Evolutionary conservation across 2,113 vertebrate species (phyloP).

Genomic region (Rhabdomys dilectus): DNA sequence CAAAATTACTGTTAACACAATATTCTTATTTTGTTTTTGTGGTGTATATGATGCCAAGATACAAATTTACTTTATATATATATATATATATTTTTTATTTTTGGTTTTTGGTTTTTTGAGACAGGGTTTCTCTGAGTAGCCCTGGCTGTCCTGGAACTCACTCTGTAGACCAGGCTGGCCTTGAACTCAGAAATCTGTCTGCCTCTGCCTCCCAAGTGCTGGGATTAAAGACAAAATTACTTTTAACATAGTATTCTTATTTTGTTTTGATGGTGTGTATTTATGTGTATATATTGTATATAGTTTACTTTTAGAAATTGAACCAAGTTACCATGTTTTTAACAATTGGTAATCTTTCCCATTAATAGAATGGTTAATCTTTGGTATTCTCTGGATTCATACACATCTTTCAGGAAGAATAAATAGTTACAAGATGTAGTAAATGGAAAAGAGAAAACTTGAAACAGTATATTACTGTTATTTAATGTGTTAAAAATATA

Average conservation of each 20-base stretch:
- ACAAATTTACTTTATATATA: neutral
- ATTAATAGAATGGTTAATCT: conserved; percentile 18
- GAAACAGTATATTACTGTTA: conserved; percentile 2
- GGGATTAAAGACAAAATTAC: neutral
- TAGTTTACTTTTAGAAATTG: neutral
- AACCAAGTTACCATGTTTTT: neutral
- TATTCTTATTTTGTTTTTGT: neutral
- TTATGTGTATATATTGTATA: neutral
- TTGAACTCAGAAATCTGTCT: too few relatives aligned
- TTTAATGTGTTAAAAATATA: neutral
- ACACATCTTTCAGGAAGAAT: conserved; percentile 46
- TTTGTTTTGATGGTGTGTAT: neutral
- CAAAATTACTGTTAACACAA: conserved; percentile 14
- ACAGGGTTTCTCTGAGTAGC: too few relatives aligned
- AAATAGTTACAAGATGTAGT: conserved; percentile 27
- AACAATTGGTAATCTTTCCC: neutral
- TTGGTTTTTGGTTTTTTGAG: too few relatives aligned
- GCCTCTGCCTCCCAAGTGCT: too few relatives aligned
- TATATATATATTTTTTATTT: too few relatives aligned
- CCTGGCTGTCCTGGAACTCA: too few relatives aligned
- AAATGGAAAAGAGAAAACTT: conserved; percentile 28
- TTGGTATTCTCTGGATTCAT: conserved; percentile 15
- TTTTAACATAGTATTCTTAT: conserved; percentile 8
- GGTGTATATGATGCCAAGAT: neutral
- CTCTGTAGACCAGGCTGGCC: too few relatives aligned